These are phyloP conservation scores for Brachionus rotundiformis DNA, from an alignment of 1,140 invertebrate genomes.

Conservation along the genomic window DNA sequence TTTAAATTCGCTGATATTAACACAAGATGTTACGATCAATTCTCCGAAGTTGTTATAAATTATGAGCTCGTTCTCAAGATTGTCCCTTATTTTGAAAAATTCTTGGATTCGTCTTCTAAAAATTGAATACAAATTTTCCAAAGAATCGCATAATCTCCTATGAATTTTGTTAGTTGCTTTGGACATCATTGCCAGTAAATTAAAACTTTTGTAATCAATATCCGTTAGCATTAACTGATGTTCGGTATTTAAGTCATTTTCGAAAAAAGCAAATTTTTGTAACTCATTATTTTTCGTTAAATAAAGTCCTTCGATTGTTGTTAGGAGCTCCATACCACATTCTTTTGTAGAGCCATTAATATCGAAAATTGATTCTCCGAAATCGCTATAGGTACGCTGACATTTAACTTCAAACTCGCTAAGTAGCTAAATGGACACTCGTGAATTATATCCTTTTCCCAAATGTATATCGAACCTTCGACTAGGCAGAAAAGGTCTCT, in stretches of 20 bases:
- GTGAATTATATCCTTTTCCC: neutral
- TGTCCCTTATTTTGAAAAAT: neutral
- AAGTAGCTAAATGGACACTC: constrained; percentile 1
- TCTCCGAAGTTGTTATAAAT: constrained; percentile 14
- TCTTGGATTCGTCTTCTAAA: neutral
- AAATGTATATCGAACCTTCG: neutral
- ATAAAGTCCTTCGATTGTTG: neutral
- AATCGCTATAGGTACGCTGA: neutral
- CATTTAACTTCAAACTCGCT: neutral
- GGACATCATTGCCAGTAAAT: neutral
- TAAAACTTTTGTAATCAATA: neutral
- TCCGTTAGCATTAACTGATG: neutral
- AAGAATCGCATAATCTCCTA: constrained; percentile 1
- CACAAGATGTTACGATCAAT: constrained; percentile 7
- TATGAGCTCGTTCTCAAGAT: neutral
- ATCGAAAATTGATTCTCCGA: neutral
- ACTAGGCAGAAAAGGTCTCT: neutral
- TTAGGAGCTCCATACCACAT: neutral
- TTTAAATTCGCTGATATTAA: neutral
- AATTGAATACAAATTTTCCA: neutral
- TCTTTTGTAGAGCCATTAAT: neutral
- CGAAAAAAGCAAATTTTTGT: neutral
- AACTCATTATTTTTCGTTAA: neutral
- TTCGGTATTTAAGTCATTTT: constrained; percentile 19
- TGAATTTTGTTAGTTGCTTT: constrained; percentile 19